Base-by-base conservation (phyloP, 2,797 vertebrate genomes). In the Gambelia wislizenii region DNA sequence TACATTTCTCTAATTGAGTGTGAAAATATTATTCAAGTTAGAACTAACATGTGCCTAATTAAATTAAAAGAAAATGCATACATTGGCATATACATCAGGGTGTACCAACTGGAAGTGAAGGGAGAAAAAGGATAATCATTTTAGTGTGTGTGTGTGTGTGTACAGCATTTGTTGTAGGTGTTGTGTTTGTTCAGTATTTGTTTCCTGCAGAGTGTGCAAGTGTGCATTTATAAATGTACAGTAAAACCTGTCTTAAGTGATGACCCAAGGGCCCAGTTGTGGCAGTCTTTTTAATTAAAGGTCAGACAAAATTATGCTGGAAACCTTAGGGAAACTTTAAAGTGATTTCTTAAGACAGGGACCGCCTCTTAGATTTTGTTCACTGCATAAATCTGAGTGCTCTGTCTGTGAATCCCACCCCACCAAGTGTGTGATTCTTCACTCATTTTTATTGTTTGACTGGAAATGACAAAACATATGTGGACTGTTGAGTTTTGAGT, bases 261-360 rank as follows among this genome's bases (percentile, higher is more conserved):
- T 87, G 39, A 84, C 78, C 87, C 76, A 2, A 87, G 80, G 70
- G 79, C 44, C 70, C 83, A 30, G 33, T 6, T 93, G 27, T 91
- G 85, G 54, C 82, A 5, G 5, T 85, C 83, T 91, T 90, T 90
- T 90, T 90, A 76, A 85, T 92, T 92, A 90, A 92, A 80, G 36
- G 10, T 81, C 70, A 72, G 64, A 39, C 59, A 77, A 94, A 94
- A 88, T 86, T 69, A n/a, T 84, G 44, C 30, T 75, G 64, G 25
- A 88, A 93, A 89, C 78, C 36, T 80, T 42, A 75, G 52, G 77
- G 39, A 91, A 93, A 74, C 54, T 86, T 90, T n/a, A 59, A 36
- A 86, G 5, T 69, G 22, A 20, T 44, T 49, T 59, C 82, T 88
- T 87, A 70, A 79, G 86, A 36, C 42, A 87, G 18, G 0, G n/a